Percentiles rank a stretch among this genome's conserved stretches.
phyloP scores from a whole-genome alignment of 2,797 vertebrate genomes.

The Silurus lanzhouensis region DNA sequence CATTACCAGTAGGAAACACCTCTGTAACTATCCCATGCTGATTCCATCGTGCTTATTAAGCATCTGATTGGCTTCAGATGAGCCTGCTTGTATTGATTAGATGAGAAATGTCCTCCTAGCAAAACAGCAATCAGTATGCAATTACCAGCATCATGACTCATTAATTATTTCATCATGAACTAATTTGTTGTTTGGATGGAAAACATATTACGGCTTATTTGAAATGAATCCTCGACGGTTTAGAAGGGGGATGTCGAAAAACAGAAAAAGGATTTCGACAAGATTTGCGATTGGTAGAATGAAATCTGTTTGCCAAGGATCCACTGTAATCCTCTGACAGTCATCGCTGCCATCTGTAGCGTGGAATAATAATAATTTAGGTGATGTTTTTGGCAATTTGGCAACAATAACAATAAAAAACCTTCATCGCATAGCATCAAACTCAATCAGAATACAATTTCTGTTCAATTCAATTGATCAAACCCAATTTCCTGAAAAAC shows the following conservation, averaged over 20 bases:
- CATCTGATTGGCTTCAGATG: constrained; percentile 13
- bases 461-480: no score
- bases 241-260: not conserved
- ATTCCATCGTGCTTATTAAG: constrained; percentile 20
- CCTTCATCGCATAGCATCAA: not conserved
- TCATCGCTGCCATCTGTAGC: not conserved
- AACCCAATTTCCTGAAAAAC: not conserved
- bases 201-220: constrained; percentile 7
- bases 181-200: constrained; percentile 16
- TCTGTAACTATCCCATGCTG: constrained; percentile 16
- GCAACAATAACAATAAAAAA: not conserved
- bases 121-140: constrained; percentile 20
- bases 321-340: not conserved
- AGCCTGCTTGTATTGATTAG: constrained; percentile 29
- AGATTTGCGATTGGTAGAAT: not conserved
- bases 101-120: constrained; percentile 32
- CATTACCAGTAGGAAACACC: constrained; percentile 14
- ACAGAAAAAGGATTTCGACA: not conserved
- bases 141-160: constrained; percentile 33
- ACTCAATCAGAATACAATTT: not conserved
- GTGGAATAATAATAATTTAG: not conserved
- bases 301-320: not conserved
- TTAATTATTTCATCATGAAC: constrained; percentile 35
- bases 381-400: constrained; percentile 3
- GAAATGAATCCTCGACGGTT: constrained; percentile 11